These are phyloP conservation scores for Amblyteles armatorius DNA, from an alignment of 2,888 invertebrate genomes.

Conservation along the genomic window DNA sequence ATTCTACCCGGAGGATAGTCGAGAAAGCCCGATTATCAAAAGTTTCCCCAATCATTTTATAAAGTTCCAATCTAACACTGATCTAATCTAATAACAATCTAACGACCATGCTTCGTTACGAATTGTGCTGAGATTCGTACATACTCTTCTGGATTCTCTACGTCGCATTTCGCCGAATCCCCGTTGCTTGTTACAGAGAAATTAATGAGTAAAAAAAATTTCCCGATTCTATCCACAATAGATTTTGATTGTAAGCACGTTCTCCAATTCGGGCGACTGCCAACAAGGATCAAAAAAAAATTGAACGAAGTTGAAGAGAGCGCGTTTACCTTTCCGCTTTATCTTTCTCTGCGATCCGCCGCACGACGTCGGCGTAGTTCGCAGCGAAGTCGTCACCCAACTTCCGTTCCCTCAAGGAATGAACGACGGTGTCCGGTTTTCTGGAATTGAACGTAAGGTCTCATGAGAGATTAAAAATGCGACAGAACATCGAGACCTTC, in stretches of 20 bases:
- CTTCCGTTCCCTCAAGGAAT: conserved; percentile 88
- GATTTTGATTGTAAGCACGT: no score
- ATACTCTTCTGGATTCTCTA: conserved; percentile 54
- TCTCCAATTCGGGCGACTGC: background rate
- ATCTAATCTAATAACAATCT: background rate
- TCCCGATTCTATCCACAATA: no score
- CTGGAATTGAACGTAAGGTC: conserved; percentile 64
- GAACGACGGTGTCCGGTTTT: conserved; percentile 82
- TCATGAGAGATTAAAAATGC: background rate
- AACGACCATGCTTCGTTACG: background rate
- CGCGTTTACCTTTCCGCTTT: conserved; percentile 86
- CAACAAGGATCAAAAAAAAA: no score
- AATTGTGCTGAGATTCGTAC: conserved; percentile 9
- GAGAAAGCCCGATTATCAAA: background rate
- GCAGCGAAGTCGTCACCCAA: conserved; percentile 86
- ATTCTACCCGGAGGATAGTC: conserved; percentile 1
- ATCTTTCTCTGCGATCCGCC: conserved; percentile 87
- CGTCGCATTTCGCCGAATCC: conserved; percentile 48
- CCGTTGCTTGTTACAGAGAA: conserved; percentile 61
- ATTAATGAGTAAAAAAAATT: background rate
- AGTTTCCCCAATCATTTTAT: background rate
- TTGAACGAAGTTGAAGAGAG: background rate
- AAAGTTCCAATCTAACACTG: background rate
- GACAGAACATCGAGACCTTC: background rate
- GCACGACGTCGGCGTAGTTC: conserved; percentile 86